Evolutionary conservation across 1,140 invertebrate genomes (phyloP), one percentile per base, ranked within the genome.

Genomic region (Caenorhabditis remanei): DNA sequence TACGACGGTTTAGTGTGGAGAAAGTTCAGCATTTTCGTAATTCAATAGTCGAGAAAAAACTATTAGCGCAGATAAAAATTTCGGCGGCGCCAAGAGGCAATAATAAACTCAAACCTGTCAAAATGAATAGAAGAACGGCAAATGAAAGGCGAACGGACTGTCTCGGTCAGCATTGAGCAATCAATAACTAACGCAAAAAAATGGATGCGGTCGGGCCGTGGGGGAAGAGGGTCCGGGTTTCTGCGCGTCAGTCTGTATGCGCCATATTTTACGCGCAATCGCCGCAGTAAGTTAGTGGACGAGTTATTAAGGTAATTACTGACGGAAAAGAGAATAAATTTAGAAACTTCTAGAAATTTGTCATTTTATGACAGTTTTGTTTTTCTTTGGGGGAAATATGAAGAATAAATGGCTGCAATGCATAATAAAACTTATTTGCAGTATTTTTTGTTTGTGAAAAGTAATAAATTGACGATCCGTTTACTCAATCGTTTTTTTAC

Each of bases 11-110:
- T 24, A 43, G 14, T 4, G 13, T 14, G 1, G 11, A 71, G 9
- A 71, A 71, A 71, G 65, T 71, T 71, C 65, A 71, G 41, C 65
- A 19, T 71, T 71, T 71, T 46, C 40, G 41, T 63, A 63, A 43
- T 71, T 71, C 21, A 21, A 43, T 21, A 21, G 11, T 63, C 14
- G 16, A 11, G 50, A 53, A 63, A 58, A 58, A 63, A 63, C 61
- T 63, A 63, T 32, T 21, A 21, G 24, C 21, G 61, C 61, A 40
- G 14, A 3, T 32, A 63, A 63, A 63, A 63, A 63, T 24, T 32
- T 5, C 19, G 21, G n/a, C 61, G 61, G 14, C 55, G 71, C n/a
- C 14, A 53, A 24, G 24, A 50, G 43, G 71, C n/a, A 79, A 79
- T 41, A 79, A 50, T 24, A 79, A 13, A 79, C 46, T 14, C 7